phyloP scores from a whole-genome alignment of 2,888 invertebrate species.

The Tricholauxania praeusta region DNA sequence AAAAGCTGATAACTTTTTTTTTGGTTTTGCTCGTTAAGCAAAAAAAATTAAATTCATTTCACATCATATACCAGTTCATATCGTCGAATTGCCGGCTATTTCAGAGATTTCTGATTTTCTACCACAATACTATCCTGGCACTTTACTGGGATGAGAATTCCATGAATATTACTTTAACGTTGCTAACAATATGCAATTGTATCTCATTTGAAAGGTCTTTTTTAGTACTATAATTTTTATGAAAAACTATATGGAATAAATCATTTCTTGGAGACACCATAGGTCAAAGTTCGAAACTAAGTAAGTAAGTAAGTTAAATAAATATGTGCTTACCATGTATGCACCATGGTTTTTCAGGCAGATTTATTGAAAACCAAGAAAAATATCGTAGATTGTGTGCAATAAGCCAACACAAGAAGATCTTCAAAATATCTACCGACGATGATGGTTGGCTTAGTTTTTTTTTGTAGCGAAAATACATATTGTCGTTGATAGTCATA shows the following conservation, averaged over 20 bases:
- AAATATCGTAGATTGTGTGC: neutral
- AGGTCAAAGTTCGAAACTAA: neutral
- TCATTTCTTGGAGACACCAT: neutral
- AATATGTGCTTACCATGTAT: neutral
- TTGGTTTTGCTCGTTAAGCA: too few species aligned
- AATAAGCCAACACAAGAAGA: neutral
- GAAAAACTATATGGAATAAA: neutral
- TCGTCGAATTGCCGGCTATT: neutral
- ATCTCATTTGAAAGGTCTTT: neutral
- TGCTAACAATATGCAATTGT: too few species aligned
- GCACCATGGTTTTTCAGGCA: neutral
- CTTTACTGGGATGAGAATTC: too few species aligned
- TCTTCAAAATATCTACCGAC: neutral
- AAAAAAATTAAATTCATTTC: neutral
- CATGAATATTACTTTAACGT: too few species aligned
- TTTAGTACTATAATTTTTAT: neutral
- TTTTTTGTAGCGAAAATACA: too few species aligned
- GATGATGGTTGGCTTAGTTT: too few species aligned
- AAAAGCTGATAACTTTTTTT: too few species aligned
- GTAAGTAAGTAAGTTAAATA: too few species aligned
- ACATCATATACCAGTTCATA: neutral
- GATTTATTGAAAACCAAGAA: neutral
- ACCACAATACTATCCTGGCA: too few species aligned
- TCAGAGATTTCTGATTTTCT: too few species aligned
- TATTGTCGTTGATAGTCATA: too few species aligned